Percentiles rank a stretch among this genome's conserved stretches.
Evolutionary conservation across 2,113 vertebrate genomes (phyloP).

Genomic region (Brachyistius frenatus): DNA sequence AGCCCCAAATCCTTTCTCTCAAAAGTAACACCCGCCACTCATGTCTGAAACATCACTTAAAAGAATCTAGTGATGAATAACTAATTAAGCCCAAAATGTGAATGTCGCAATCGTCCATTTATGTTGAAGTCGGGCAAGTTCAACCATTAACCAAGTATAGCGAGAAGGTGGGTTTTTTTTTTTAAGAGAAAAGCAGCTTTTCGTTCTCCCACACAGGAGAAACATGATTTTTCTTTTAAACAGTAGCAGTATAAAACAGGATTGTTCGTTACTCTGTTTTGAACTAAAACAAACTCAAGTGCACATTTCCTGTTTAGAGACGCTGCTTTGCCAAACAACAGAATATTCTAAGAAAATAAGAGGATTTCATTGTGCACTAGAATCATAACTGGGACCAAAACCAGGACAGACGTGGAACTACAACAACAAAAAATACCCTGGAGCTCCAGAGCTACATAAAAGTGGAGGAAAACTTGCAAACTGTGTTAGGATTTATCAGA

Average conservation of each 20-base stretch:
- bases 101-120: neutral
- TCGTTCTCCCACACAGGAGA: constrained; percentile 4
- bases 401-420: constrained; percentile 43
- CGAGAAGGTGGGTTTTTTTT: neutral
- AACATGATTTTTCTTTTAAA: neutral
- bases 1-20: too few relatives aligned
- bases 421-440: constrained; percentile 39
- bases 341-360: constrained; percentile 35
- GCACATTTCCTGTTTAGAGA: neutral
- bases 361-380: constrained; percentile 26
- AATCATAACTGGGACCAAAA: constrained; percentile 40
- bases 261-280: constrained; percentile 8
- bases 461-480: constrained; percentile 42
- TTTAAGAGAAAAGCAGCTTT: neutral
- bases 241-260: neutral
- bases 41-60: neutral
- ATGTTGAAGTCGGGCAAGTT: neutral
- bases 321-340: constrained; percentile 30
- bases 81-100: neutral
- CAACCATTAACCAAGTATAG: neutral
- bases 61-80: neutral
- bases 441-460: constrained; percentile 43
- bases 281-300: constrained; percentile 31
- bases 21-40: neutral
- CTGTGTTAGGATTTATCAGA: constrained; percentile 65